These are phyloP conservation scores for Dusona sp. DNA, from an alignment of 2,888 invertebrate genomes.

Conservation along the genomic window DNA sequence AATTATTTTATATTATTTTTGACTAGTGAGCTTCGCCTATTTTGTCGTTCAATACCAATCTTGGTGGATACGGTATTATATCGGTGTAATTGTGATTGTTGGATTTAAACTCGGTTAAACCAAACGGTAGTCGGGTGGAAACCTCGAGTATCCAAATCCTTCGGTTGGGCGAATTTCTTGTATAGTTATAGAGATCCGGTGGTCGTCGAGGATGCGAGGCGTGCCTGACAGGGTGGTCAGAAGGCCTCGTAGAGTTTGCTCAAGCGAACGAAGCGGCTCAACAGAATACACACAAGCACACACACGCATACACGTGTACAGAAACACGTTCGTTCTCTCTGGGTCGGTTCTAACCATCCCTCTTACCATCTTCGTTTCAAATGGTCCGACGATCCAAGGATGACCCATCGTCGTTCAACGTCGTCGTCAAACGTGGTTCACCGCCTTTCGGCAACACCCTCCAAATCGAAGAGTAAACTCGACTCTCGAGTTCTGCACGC, in stretches of 20 bases:
- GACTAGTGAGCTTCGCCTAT: neutral
- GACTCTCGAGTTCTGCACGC: constrained; percentile 53
- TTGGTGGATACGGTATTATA: neutral
- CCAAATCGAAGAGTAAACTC: constrained; percentile 67
- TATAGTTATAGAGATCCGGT: constrained; percentile 35
- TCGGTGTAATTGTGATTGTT: constrained; percentile 53
- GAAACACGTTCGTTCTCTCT: constrained; percentile 52
- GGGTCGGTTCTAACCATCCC: constrained; percentile 45
- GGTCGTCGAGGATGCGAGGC: constrained; percentile 72
- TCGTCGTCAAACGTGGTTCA: constrained; percentile 67
- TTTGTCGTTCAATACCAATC: neutral
- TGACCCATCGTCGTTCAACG: constrained; percentile 57
- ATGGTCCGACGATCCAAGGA: constrained; percentile 50
- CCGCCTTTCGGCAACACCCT: constrained; percentile 67
- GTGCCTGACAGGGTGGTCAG: constrained; percentile 77
- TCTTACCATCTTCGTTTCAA: constrained; percentile 57
- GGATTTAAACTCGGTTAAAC: constrained; percentile 66
- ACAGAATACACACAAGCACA: constrained; percentile 70
- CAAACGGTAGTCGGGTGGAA: constrained; percentile 70
- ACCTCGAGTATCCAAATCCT: constrained; percentile 72
- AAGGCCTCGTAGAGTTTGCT: constrained; percentile 76
- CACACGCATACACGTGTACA: constrained; percentile 68
- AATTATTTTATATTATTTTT: neutral
- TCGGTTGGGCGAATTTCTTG: constrained; percentile 54
- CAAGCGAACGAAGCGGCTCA: constrained; percentile 76